Conservation (phyloP, 1,140 invertebrate genomes). For the Musca vetustissima region DNA sequence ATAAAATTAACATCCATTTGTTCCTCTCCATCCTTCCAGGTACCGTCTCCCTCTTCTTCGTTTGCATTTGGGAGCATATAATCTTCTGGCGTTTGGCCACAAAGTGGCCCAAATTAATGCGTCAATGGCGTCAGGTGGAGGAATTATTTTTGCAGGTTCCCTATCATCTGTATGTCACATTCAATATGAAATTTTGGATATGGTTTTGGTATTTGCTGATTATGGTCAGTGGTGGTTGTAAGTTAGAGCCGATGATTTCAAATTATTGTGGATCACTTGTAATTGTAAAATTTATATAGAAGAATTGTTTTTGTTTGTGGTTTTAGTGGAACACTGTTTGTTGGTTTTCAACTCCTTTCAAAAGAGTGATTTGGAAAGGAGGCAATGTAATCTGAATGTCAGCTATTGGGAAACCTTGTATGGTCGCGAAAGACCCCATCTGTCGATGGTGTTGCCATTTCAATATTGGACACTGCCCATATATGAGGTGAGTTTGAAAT, state of each 20-base stretch:
- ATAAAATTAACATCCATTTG: neutral
- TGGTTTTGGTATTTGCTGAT: conserved; percentile 38
- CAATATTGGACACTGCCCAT: conserved; percentile 40
- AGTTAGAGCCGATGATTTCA: no score
- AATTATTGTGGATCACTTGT: no score
- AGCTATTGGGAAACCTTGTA: conserved; percentile 45
- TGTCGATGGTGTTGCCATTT: conserved; percentile 42
- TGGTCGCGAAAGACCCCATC: conserved; percentile 44
- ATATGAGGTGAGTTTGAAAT: conserved; percentile 35
- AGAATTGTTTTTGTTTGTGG: neutral
- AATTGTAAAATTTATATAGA: no score
- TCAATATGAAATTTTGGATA: conserved; percentile 43
- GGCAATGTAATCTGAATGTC: conserved; percentile 45
- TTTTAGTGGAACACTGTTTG: conserved; percentile 42
- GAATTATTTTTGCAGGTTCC: conserved; percentile 42
- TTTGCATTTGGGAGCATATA: conserved; percentile 47
- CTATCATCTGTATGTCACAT: conserved; percentile 47
- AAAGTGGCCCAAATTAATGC: conserved; percentile 44
- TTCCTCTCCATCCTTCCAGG: conserved; percentile 18
- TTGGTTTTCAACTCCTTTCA: conserved; percentile 44
- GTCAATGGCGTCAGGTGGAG: conserved; percentile 39
- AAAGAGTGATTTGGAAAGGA: conserved; percentile 43
- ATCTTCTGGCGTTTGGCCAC: conserved; percentile 48
- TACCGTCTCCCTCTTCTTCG: conserved; percentile 40
- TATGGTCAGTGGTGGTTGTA: conserved; percentile 42